Base-by-base conservation (phyloP, 2,888 invertebrate genomes). In the Ctenicera cuprea region DNA sequence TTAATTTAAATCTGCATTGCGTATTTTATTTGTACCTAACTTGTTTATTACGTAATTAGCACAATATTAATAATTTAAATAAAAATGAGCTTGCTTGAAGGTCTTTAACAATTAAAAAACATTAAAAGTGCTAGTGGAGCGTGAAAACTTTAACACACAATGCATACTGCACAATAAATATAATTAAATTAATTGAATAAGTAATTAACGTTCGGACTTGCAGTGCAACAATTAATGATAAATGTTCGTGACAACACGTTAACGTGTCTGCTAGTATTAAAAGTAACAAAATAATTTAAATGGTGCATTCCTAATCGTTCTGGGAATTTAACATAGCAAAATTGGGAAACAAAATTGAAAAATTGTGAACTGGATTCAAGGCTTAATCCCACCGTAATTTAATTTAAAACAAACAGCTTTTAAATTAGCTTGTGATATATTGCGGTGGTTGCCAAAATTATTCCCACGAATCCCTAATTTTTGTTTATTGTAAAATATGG, bases 321-420 rank as follows among this genome's bases (percentile, higher is more conserved):
- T 48, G 48, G 20, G 48, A 48, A 48, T 48, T 18, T 48, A 9
- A 48, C 8, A 14, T 1, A 14, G 14, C 14, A 3, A 43, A 16
- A 16, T 48, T 48, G 48, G 9, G 48, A 48, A 48, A 48, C 48
- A 48, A 48, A 48, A 48, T 48, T 8, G n/a, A n/a, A 26, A 54
- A 22, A 54, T 54, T 54, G 54, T 30, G 54, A 54, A 54, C 12
- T 8, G 9, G 8, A n/a, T n/a, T 54, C 30, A 54, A 54, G 30
- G 54, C 14, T 54, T 16, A 54, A 30, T 54, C 54, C 54, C 54
- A 54, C 54, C 30, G 30, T 33, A 54, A 54, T 30, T 14, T 18
- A 52, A 14, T 14, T 26, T 14, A 54, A 30, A 14, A 9, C 54
- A 22, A 22, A 20, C 22, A 50, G 1, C 14, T 45, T 16, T 45